These are phyloP conservation scores for Ichneumoninae sp. DNA, from an alignment of 2,888 invertebrate genomes.

Conservation along the genomic window DNA sequence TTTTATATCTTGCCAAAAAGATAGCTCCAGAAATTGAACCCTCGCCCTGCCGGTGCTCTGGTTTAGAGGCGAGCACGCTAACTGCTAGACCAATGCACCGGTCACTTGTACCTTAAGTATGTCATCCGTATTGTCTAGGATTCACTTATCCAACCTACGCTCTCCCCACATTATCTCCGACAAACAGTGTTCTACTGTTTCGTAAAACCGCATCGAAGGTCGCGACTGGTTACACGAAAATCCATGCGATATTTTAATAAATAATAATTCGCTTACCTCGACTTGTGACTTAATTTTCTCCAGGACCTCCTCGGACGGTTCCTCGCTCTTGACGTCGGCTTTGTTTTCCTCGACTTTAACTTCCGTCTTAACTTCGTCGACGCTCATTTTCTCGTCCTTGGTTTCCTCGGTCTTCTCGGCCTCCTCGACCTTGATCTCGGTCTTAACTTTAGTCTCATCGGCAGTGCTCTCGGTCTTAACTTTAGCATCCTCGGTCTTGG, in stretches of 20 bases:
- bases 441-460: slow-evolving; percentile 68
- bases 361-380: slow-evolving; percentile 33
- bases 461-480: slow-evolving; percentile 44
- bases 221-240: slow-evolving; percentile 4
- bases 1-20: too few relatives aligned
- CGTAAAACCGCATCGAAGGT: background rate
- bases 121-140: too few relatives aligned
- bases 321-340: slow-evolving; percentile 44
- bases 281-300: slow-evolving; percentile 76
- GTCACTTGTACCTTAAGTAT: too few relatives aligned
- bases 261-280: slow-evolving; percentile 73
- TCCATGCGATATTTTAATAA: background rate
- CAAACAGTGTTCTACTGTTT: background rate
- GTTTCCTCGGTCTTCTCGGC: slow-evolving; percentile 48
- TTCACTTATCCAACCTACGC: background rate
- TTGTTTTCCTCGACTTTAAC: slow-evolving; percentile 24
- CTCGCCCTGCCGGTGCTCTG: too few relatives aligned
- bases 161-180: too few relatives aligned
- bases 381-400: slow-evolving; percentile 40
- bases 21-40: too few relatives aligned
- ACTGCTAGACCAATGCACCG: too few relatives aligned
- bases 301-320: slow-evolving; percentile 72
- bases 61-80: too few relatives aligned
- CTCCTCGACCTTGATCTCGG: slow-evolving; percentile 27
- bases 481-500: slow-evolving; percentile 66